phyloP scores from a whole-genome alignment of 1,140 invertebrate species.

The Cyrtorhinus lividipennis region DNA sequence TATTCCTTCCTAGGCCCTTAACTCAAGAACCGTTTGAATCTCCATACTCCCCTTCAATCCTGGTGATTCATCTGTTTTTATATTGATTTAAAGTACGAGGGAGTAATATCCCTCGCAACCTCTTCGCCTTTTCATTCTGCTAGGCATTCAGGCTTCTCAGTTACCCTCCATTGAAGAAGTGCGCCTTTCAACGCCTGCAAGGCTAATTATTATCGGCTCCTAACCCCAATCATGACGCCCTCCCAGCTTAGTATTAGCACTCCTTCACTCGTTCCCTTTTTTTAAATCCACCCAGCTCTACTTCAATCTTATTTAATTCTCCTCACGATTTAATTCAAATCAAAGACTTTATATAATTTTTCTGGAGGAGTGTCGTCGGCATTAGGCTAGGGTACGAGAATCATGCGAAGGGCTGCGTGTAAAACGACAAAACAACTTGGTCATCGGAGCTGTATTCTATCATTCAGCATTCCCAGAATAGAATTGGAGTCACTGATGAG shows the following conservation, averaged over 20 bases:
- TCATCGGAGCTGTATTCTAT: no score
- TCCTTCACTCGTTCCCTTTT: slow-evolving; percentile 10
- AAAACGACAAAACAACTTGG: no score
- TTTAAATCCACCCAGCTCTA: not conserved
- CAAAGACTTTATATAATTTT: not conserved
- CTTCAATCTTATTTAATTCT: not conserved
- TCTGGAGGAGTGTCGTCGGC: no score
- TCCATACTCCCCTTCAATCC: no score
- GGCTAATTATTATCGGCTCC: slow-evolving; percentile 5
- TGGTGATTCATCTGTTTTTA: slow-evolving; percentile 8
- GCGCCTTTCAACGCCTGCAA: slow-evolving; percentile 2
- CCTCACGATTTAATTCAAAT: not conserved
- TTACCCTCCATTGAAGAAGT: slow-evolving; percentile 7
- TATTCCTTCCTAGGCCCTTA: no score
- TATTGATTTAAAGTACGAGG: not conserved
- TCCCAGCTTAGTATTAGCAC: not conserved
- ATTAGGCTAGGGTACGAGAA: no score
- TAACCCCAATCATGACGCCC: slow-evolving; percentile 2
- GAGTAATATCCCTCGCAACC: no score
- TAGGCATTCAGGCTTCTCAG: not conserved
- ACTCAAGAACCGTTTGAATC: no score
- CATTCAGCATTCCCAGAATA: no score
- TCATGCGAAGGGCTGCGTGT: no score
- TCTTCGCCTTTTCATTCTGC: not conserved
- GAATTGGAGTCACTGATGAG: no score